Evolutionary conservation across 2,888 invertebrate genomes (phyloP).

Genomic region (Trachelus iudaicus): DNA sequence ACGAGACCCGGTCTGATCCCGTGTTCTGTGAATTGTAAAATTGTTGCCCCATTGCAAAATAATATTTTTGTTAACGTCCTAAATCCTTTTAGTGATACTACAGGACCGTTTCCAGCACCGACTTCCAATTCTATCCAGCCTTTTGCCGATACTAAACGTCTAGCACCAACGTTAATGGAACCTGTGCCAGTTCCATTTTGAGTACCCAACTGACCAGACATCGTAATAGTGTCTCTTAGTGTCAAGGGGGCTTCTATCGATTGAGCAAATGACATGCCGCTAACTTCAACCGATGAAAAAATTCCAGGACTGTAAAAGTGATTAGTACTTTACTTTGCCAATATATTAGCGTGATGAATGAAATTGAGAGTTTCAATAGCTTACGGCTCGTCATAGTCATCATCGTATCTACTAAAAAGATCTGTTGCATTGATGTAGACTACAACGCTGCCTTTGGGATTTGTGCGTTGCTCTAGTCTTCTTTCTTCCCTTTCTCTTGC

Average conservation of each 20-base stretch:
- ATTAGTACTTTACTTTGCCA: background rate
- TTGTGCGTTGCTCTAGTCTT: conserved; percentile 87
- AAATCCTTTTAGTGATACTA: conserved; percentile 82
- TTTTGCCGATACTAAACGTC: conserved; percentile 82
- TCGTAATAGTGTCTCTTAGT: conserved; percentile 82
- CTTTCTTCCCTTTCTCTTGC: conserved; percentile 89
- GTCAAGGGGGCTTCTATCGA: conserved; percentile 95
- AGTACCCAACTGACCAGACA: conserved; percentile 85
- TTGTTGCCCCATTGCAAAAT: conserved; percentile 81
- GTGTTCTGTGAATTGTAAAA: conserved; percentile 80
- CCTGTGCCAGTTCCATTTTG: conserved; percentile 90
- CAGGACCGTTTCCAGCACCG: conserved; percentile 87
- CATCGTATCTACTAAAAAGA: conserved; percentile 85
- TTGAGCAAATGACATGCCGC: conserved; percentile 92
- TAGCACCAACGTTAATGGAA: conserved; percentile 80
- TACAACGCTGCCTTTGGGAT: conserved; percentile 89
- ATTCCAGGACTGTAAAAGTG: conserved; percentile 61
- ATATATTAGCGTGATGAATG: background rate
- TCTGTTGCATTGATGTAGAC: conserved; percentile 94
- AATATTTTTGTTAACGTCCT: conserved; percentile 78
- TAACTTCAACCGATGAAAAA: conserved; percentile 86
- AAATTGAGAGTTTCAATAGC: conserved; percentile 42
- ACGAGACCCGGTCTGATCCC: conserved; percentile 82
- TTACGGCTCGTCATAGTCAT: conserved; percentile 73
- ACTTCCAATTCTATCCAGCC: conserved; percentile 90